Base-by-base conservation (phyloP, 2,888 invertebrate genomes). In the Euplagia quadripunctaria region DNA sequence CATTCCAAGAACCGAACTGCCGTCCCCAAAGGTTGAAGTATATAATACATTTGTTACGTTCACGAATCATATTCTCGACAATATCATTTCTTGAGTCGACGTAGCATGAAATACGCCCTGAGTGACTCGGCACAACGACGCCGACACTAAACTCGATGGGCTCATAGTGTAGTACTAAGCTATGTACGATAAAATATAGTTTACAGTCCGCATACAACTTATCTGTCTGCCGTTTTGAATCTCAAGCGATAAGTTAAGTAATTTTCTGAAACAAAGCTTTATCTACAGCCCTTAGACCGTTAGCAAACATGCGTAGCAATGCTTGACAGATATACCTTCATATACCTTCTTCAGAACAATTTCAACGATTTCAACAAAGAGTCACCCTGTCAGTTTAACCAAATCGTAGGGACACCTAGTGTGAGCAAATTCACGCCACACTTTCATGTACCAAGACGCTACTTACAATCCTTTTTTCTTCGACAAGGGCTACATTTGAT, bases 21-120 rank as follows among this genome's bases (percentile, higher is more conserved):
- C 70, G 73, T 72, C 76, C 55, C 77, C 69, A 83, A 82, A 84
- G 81, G 81, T 83, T 72, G 72, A 68, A 75, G 85, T 86, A 89
- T 90, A 91, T 93, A 93, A 94, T 93, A 94, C 91, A 94, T 95
- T 94, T 94, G 94, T 94, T 92, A 94, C 92, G 86, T 85, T 88
- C 91, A 89, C 92, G 92, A 94, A 94, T 94, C 95, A 94, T 94
- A 94, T 93, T 91, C 90, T 90, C 92, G 90, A 94, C 95, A 94
- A 94, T 94, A 96, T 96, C 94, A 95, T 95, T 94, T 93, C 91
- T 92, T 89, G 92, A 93, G 94, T 91, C 93, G 95, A 94, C 95
- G 95, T 95, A 93, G 92, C 95, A 94, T 96, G 95, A 95, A 95
- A 96, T 96, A 94, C 94, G 94, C 90, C 93, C 88, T 93, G 95